These are phyloP conservation scores for Tetrapedia diversipes DNA, from an alignment of 2,888 invertebrate genomes.

Conservation along the genomic window DNA sequence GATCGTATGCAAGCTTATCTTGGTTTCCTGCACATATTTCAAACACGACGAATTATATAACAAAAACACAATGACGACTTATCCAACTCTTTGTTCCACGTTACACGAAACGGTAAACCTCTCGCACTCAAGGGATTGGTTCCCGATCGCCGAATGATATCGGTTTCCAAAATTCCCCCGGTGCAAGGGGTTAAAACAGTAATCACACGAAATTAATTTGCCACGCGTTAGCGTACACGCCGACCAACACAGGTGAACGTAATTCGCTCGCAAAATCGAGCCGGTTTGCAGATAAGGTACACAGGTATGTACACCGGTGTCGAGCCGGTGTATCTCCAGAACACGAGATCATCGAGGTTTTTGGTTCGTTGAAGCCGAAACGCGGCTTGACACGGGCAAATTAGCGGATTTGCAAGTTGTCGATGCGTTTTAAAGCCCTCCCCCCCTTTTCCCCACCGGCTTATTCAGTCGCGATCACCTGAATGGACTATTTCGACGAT, in stretches of 20 bases:
- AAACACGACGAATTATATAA: too few relatives aligned
- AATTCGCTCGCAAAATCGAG: not conserved
- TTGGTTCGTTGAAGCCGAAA: slow-evolving; percentile 1
- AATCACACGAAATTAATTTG: not conserved
- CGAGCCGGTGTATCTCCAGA: not conserved
- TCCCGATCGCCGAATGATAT: too few relatives aligned
- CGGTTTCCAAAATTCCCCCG: too few relatives aligned
- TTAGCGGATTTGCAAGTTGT: slow-evolving; percentile 50
- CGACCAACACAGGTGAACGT: too few relatives aligned
- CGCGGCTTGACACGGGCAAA: slow-evolving; percentile 40
- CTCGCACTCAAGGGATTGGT: too few relatives aligned
- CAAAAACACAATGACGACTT: too few relatives aligned
- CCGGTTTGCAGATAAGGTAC: not conserved
- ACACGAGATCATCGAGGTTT: slow-evolving; percentile 14
- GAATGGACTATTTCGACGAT: slow-evolving; percentile 55
- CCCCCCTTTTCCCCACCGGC: too few relatives aligned
- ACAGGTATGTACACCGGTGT: too few relatives aligned
- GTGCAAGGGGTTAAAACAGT: not conserved
- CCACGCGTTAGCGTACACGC: not conserved
- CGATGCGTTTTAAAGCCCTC: slow-evolving; percentile 55
- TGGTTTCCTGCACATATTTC: not conserved
- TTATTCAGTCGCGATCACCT: slow-evolving; percentile 45
- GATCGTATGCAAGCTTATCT: not conserved
- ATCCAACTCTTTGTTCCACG: too few relatives aligned
- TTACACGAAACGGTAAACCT: too few relatives aligned